Base-by-base conservation (phyloP, 2,797 vertebrate species). In the Odontamblyopus rebecca region DNA sequence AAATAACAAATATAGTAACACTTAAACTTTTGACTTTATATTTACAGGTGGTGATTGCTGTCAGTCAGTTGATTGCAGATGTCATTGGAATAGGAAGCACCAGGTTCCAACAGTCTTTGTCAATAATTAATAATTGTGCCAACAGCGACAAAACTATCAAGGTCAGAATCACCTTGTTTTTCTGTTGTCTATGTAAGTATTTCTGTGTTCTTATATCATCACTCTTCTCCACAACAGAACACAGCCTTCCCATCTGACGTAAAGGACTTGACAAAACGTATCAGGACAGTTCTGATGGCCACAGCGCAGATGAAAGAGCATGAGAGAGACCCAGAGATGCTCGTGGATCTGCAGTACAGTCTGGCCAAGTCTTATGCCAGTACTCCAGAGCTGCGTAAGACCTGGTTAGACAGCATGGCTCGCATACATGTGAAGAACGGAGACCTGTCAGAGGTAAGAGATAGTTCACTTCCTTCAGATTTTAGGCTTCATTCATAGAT, bases 301-400 rank as follows among this genome's bases (percentile, higher is more conserved):
- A 99, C 98, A 0, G 97, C 97, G 70, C 98, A 99, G 90, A 99
- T 99, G 98, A 99, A 99, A 91, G 98, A 99, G 78, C 98, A 99
- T 0, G 98, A 98, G 84, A 96, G 95, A 8, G 98, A 99, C 85
- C 97, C 97, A 0, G 98, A 99, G 92, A 98, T 99, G 98, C 92
- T 99, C 74, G 98, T 98, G 81, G 98, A 99, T 89, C 95, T 99
- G 41, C 98, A 99, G 90, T 99, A 99, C 88, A 99, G 98, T 81
- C 82, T 99, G 90, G 98, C 98, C 74, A 99, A 99, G 88, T 99
- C 98, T 62, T 99, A 99, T 11, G 97, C 98, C 66, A 98, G 96
- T 90, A 99, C 98, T 0, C 98, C 98, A 0, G 98, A 99, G 81
- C 95, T 99, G 15, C 94, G 98, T 65, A 99, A 99, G 85, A 98